These are phyloP conservation scores for Intellagama lesueurii DNA, from an alignment of 2,797 vertebrate species.

Conservation along the genomic window DNA sequence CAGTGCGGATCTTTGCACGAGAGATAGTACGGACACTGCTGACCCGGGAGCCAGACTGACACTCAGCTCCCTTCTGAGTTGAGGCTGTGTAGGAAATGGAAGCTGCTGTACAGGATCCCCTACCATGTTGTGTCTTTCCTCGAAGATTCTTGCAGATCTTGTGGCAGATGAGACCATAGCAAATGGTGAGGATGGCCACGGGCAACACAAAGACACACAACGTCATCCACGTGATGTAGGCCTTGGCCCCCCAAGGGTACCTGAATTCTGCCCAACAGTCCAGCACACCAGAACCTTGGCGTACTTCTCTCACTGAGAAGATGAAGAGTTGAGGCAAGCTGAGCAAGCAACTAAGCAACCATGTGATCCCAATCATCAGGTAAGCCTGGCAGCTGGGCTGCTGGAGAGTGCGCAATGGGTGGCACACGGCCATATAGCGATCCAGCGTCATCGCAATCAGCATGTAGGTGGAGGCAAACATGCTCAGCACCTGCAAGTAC, in stretches of 20 bases:
- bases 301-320: constrained; percentile 90
- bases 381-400: constrained; percentile 85
- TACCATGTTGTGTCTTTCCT: constrained; percentile 79
- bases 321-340: constrained; percentile 93
- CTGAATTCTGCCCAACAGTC: constrained; percentile 93
- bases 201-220: constrained; percentile 88
- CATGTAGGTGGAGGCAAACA: constrained; percentile 98
- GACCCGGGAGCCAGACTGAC: constrained; percentile 63
- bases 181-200: constrained; percentile 81
- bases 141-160: constrained; percentile 91
- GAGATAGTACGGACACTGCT: constrained; percentile 83
- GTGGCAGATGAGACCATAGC: constrained; percentile 90
- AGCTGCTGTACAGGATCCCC: fast-evolving
- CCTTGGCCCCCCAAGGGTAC: constrained; percentile 86
- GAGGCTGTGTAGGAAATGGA: fast-evolving
- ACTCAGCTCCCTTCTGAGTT: not conserved
- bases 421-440: constrained; percentile 94
- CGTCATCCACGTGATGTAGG: constrained; percentile 92
- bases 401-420: constrained; percentile 90
- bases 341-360: constrained; percentile 88
- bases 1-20: constrained; percentile 87
- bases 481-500: constrained; percentile 96
- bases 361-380: constrained; percentile 85
- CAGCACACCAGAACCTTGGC: constrained; percentile 84
- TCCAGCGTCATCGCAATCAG: constrained; percentile 95